phyloP scores from a whole-genome alignment of 2,888 invertebrate genomes.

The Dicranocentrus wangi region DNA sequence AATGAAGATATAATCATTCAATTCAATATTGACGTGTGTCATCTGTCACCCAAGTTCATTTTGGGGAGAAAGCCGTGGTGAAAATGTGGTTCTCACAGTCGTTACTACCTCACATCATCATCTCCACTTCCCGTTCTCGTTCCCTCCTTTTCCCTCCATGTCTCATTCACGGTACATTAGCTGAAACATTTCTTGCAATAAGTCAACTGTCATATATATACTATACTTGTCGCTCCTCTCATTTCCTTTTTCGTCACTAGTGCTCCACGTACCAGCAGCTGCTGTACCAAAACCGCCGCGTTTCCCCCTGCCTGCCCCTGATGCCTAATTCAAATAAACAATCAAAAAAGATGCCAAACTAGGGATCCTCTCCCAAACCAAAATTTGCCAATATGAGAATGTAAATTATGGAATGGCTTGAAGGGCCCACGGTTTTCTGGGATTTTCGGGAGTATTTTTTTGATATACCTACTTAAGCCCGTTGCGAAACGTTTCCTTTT shows the following conservation, averaged over 20 bases:
- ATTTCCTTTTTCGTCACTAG: neutral
- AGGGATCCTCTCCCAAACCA: no score
- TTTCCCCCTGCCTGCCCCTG: no score
- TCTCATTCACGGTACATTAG: constrained; percentile 31
- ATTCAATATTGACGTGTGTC: constrained; percentile 4
- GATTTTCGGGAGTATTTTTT: no score
- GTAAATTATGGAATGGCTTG: no score
- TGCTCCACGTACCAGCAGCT: no score
- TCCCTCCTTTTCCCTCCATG: neutral
- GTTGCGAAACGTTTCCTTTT: no score
- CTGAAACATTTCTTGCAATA: constrained; percentile 13
- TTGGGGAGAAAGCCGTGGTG: neutral
- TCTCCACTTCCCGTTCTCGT: neutral
- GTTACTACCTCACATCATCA: neutral
- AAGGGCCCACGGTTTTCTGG: no score
- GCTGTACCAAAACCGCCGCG: no score
- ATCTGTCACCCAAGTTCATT: constrained; percentile 2
- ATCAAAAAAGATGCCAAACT: no score
- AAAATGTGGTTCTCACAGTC: neutral
- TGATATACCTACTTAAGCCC: no score
- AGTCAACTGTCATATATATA: constrained; percentile 50
- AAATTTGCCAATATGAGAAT: no score
- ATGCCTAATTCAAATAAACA: no score
- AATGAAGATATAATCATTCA: neutral
- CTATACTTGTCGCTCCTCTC: constrained; percentile 34